Evolutionary conservation across 2,888 invertebrate genomes (phyloP).

Genomic region (Megalurothrips usitatus): DNA sequence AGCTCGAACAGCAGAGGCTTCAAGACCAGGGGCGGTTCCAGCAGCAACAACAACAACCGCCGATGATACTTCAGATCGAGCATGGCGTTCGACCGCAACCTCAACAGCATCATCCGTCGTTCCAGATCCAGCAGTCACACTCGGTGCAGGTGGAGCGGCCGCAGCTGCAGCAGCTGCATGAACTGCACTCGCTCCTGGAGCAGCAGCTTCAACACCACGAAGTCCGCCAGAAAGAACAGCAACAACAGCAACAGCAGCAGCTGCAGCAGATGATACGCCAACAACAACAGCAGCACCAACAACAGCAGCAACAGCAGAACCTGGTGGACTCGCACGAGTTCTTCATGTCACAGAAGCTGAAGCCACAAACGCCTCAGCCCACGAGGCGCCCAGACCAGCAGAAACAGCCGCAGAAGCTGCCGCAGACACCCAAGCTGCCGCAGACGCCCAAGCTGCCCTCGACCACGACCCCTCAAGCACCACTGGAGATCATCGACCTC

Average conservation of each 20-base stretch:
- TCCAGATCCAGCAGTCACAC: conserved; percentile 22
- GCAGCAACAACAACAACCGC: neutral
- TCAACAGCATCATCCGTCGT: neutral
- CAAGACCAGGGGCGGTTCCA: neutral
- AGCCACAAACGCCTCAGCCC: neutral
- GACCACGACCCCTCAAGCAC: neutral
- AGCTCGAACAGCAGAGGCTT: neutral
- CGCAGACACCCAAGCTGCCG: neutral
- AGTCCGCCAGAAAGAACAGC: neutral
- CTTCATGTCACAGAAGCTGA: conserved; percentile 15
- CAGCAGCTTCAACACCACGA: neutral
- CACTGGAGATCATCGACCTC: conserved; percentile 5
- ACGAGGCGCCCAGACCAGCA: neutral
- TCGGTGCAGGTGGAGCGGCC: conserved; percentile 18
- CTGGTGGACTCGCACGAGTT: conserved; percentile 10
- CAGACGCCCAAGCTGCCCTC: neutral
- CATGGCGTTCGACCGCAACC: neutral
- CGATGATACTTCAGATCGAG: neutral
- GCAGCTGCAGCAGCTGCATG: conserved; percentile 1
- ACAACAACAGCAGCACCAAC: neutral
- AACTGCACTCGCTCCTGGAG: neutral
- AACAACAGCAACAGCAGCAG: neutral
- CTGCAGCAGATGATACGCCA: neutral
- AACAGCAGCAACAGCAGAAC: conserved; percentile 2
- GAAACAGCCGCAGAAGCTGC: neutral